Evolutionary conservation across 1,140 invertebrate species (phyloP).

Genomic region (Drosophila kohkoa): DNA sequence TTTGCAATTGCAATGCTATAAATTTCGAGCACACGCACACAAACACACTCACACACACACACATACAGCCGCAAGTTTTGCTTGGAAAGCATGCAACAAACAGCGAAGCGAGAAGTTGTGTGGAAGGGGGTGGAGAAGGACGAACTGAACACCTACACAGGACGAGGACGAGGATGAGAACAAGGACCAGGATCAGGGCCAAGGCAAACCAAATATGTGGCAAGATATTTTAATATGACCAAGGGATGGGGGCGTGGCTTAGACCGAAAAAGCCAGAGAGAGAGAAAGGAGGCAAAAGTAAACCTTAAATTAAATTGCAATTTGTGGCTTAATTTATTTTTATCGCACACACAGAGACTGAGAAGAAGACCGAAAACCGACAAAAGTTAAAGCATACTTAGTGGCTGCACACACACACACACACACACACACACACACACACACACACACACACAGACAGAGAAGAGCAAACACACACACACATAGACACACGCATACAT

Average conservation of each 20-base stretch:
- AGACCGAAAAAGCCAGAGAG: slow-evolving; percentile 25
- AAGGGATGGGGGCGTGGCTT: slow-evolving; percentile 25
- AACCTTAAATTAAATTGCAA: slow-evolving; percentile 84
- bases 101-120: neutral
- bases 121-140: neutral
- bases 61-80: slow-evolving; percentile 29
- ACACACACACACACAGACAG: slow-evolving; percentile 28
- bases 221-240: slow-evolving; percentile 83
- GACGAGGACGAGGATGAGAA: neutral
- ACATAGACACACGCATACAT: slow-evolving; percentile 28
- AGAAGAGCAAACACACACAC: slow-evolving; percentile 23
- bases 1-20: slow-evolving; percentile 82
- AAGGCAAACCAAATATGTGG: slow-evolving; percentile 69
- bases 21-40: slow-evolving; percentile 57
- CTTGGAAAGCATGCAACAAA: slow-evolving; percentile 39
- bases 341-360: slow-evolving; percentile 57
- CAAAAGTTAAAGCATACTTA: slow-evolving; percentile 64
- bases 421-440: slow-evolving; percentile 25
- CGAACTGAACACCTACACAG: slow-evolving; percentile 49
- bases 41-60: slow-evolving; percentile 4
- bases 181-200: slow-evolving; percentile 8
- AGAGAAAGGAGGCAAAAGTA: slow-evolving; percentile 45
- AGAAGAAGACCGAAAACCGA: slow-evolving; percentile 24
- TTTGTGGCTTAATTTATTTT: slow-evolving; percentile 84
- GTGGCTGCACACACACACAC: slow-evolving; percentile 56